Evolutionary conservation across 2,888 invertebrate genomes (phyloP), one percentile per base, ranked within the genome.

Genomic region (Apamea sordens): DNA sequence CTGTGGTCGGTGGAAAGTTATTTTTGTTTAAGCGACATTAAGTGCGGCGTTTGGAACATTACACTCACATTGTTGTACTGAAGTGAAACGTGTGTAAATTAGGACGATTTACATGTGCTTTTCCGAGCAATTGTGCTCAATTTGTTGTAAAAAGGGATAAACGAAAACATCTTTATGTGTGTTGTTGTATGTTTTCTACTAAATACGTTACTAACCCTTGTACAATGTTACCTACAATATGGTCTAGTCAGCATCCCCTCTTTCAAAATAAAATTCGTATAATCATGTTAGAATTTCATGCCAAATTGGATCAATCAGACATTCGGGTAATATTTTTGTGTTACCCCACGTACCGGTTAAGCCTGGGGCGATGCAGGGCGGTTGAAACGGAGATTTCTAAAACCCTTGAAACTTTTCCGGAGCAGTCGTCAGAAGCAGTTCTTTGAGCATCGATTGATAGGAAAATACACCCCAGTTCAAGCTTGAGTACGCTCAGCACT

Each of bases 251-350:
- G 53, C 18, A 56, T 68, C 36, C 18, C 72, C 69, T 69, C 65
- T 56, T 61, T 65, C 65, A 21, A 87, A 84, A 73, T 67, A 84
- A 56, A 77, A 63, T 73, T 71, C 73, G 47, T 50, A 50, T 65
- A 84, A 83, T 70, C 61, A 56, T 56, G 61, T 84, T 78, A 84
- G 79, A 28, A 79, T 73, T 73, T 70, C 65, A 70, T 72, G 69
- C 44, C 28, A 72, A 86, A 84, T 84, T 78, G 78, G 56, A 83
- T 78, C 79, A 78, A 84, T 87, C 84, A 77, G 69, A 28, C 47
- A 65, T 61, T 70, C 72, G 83, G 84, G 87, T 87, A 87, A 84
- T 87, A 84, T 84, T 87, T 84, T 79, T 68, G 70, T 63, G 71
- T 79, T 68, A 59, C 80, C 80, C 87, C 63, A 63, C 44, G 67